Conservation (phyloP, 2,888 invertebrate genomes). For the Smittia aterrima region DNA sequence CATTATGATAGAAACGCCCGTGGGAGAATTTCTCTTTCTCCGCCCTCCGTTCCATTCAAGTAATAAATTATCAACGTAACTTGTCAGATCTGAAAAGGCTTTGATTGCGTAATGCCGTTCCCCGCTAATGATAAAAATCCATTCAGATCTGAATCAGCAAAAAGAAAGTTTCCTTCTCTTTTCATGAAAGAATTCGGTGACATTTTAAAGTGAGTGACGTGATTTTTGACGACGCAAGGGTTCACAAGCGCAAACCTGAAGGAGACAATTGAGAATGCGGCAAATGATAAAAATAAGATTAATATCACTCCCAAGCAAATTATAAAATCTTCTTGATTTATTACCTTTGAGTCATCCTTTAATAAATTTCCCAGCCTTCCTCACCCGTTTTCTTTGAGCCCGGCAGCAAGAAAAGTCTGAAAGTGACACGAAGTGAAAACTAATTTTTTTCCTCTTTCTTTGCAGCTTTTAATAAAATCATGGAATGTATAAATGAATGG, state of each 20-base stretch:
- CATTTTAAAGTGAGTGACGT: neutral
- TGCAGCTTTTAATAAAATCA: neutral
- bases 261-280: constrained; percentile 19
- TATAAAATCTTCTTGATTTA: constrained; percentile 36
- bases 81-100: neutral
- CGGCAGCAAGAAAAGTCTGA: constrained; percentile 2
- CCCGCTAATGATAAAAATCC: constrained; percentile 1
- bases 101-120: neutral
- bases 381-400: constrained; percentile 4
- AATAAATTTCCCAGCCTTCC: constrained; percentile 2
- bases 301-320: constrained; percentile 34
- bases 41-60: neutral
- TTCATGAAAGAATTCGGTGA: neutral
- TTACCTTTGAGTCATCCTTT: constrained; percentile 20
- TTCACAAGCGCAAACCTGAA: neutral
- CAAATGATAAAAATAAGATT: constrained; percentile 30
- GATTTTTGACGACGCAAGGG: neutral
- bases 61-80: constrained; percentile 2
- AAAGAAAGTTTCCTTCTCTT: neutral
- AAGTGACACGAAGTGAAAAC: constrained; percentile 35
- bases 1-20: neutral
- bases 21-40: neutral
- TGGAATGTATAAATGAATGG: constrained; percentile 26
- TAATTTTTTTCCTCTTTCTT: constrained; percentile 31
- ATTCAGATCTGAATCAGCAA: neutral